Percentiles rank a stretch among this genome's conserved stretches.
phyloP scores from a whole-genome alignment of 2,888 invertebrate genomes.

The Ophion ventricosus region DNA sequence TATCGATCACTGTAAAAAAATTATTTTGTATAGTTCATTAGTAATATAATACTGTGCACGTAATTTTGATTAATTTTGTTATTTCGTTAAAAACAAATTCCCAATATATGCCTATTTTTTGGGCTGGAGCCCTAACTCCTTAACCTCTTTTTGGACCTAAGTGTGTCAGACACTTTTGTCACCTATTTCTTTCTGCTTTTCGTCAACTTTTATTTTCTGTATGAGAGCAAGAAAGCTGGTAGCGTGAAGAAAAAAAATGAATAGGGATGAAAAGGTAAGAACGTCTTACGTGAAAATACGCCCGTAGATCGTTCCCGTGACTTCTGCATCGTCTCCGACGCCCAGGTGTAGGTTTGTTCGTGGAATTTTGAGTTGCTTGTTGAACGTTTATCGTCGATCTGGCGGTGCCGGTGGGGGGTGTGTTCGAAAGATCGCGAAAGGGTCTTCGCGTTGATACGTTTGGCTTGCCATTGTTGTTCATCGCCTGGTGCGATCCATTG shows the following conservation, averaged over 20 bases:
- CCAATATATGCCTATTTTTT: no score
- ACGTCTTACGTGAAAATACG: constrained; percentile 79
- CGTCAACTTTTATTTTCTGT: background rate
- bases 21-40: no score
- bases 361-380: constrained; percentile 57
- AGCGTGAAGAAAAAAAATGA: background rate
- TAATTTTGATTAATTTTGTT: no score
- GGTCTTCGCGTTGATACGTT: constrained; percentile 76
- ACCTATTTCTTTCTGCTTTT: background rate
- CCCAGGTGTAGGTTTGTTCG: constrained; percentile 71
- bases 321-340: constrained; percentile 79
- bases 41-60: no score
- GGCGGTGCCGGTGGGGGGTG: constrained; percentile 77
- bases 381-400: constrained; percentile 66
- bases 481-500: constrained; percentile 64
- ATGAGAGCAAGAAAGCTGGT: no score
- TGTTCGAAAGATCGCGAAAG: constrained; percentile 81
- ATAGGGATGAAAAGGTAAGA: background rate
- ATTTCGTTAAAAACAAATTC: no score
- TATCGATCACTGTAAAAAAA: no score
- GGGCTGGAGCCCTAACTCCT: no score
- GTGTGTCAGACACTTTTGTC: background rate
- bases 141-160: no score
- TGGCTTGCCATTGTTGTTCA: constrained; percentile 58
- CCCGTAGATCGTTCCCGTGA: constrained; percentile 79